Evolutionary conservation across 2,888 invertebrate genomes (phyloP), one percentile per base, ranked within the genome.

Genomic region (Cryptops parisi): DNA sequence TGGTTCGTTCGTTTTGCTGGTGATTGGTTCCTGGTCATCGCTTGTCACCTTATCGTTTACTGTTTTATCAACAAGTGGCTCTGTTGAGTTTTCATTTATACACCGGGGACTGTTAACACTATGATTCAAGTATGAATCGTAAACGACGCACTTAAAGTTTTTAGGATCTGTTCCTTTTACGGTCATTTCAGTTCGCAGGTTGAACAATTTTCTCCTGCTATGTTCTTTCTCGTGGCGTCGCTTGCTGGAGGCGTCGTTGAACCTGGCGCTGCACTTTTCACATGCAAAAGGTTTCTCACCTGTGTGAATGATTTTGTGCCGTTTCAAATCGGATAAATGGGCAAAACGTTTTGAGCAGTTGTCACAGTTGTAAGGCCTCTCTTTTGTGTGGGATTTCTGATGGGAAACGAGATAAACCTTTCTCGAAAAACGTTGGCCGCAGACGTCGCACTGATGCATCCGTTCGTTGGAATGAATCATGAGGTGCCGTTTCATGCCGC

Each of bases 261-360:
- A 58, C 9, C 56, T 53, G 26, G 57, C 55, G 12, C 47, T 52
- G 38, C 58, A 58, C 4, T 57, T 54, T 40, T 58, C 53, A 44
- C 58, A 58, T 9, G 50, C 55, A 27, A 56, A 58, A n/a, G 58
- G 58, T 51, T 58, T 58, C 2, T 54, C 49, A 12, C 57, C 58
- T 44, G 56, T 57, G 27, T 58, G 58, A 41, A 56, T 57, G 26
- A 54, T 57, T 25, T 57, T 47, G n/a, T 58, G 58, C 15, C 58
- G 41, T 2, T 55, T 56, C 19, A 58, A 27, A 23, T 58, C 58
- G 15, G 51, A 50, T 38, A 51, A 24, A 24, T 54, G 50, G n/a
- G 58, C 57, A 52, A 58, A 58, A 21, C 54, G 53, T 23, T 57
- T 51, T 2, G 54, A 54, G 49, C 58, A 58, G 25, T 54, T 55